These are phyloP conservation scores for Falco naumanni DNA, from an alignment of 2,797 vertebrate genomes.

Conservation along the genomic window DNA sequence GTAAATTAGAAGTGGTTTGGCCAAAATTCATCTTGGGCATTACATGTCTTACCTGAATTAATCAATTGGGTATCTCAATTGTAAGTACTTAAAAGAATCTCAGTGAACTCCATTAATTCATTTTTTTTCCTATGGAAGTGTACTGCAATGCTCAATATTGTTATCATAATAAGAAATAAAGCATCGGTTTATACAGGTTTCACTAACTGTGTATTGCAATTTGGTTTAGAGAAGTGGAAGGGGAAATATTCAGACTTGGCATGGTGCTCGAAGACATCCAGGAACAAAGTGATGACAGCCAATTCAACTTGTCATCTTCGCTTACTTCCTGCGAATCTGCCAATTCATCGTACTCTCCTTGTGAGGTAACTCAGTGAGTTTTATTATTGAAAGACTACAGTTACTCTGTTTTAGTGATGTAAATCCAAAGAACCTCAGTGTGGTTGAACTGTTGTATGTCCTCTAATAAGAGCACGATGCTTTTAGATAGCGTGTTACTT, in stretches of 20 bases:
- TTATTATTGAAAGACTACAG: background rate
- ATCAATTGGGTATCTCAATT: too few relatives aligned
- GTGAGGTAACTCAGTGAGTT: conserved; percentile 76
- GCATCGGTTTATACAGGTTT: background rate
- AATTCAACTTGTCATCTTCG: conserved; percentile 37
- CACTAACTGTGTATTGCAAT: conserved; percentile 18
- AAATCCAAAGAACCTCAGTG: background rate
- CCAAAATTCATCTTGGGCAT: background rate
- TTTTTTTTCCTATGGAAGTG: background rate
- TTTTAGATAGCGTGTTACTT: background rate
- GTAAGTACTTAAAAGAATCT: background rate
- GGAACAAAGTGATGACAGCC: conserved; percentile 83
- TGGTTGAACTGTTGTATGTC: background rate
- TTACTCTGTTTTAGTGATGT: background rate
- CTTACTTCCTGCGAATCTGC: background rate
- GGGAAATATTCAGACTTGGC: conserved; percentile 88
- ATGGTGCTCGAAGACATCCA: conserved; percentile 87
- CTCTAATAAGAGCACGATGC: background rate
- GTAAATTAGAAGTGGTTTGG: background rate
- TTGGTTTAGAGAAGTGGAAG: conserved; percentile 84
- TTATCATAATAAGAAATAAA: background rate
- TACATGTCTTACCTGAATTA: background rate
- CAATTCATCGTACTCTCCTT: conserved; percentile 58
- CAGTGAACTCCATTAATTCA: background rate
- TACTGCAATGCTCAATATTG: background rate